These are phyloP conservation scores for Globodera rostochiensis DNA, from an alignment of 1,140 invertebrate genomes.

Conservation along the genomic window DNA sequence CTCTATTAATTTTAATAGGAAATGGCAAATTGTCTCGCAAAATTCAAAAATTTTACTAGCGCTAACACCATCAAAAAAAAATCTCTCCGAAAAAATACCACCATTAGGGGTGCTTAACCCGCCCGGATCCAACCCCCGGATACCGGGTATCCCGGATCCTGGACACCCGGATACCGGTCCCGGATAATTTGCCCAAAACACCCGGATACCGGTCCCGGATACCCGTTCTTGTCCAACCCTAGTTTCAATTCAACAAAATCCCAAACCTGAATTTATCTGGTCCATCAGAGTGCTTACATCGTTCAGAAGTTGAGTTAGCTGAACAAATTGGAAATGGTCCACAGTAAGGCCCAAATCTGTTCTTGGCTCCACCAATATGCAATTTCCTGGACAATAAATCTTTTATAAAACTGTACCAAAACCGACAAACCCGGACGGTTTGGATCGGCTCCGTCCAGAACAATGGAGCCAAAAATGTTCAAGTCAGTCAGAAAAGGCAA, in stretches of 20 bases:
- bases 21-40: too few species aligned
- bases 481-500: constrained; percentile 31
- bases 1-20: too few species aligned
- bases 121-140: too few species aligned
- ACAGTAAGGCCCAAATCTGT: constrained; percentile 23
- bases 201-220: too few species aligned
- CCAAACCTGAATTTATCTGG: constrained; percentile 27
- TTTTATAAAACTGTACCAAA: neutral
- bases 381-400: constrained; percentile 15
- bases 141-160: too few species aligned
- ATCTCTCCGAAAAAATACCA: too few species aligned
- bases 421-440: neutral
- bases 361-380: constrained; percentile 27
- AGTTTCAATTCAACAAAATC: neutral
- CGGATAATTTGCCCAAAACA: too few species aligned
- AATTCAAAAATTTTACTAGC: too few species aligned
- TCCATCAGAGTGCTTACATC: constrained; percentile 27
- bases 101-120: too few species aligned
- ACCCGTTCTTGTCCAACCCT: too few species aligned
- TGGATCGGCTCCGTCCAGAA: constrained; percentile 10
- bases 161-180: too few species aligned
- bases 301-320: constrained; percentile 26
- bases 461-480: constrained; percentile 22
- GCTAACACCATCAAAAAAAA: too few species aligned
- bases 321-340: constrained; percentile 42